A percentile compares a stretch with the other conserved stretches of the same genome.
Evolutionary conservation across 2,113 vertebrate genomes (phyloP).

Genomic region (Podarcis raffonei): DNA sequence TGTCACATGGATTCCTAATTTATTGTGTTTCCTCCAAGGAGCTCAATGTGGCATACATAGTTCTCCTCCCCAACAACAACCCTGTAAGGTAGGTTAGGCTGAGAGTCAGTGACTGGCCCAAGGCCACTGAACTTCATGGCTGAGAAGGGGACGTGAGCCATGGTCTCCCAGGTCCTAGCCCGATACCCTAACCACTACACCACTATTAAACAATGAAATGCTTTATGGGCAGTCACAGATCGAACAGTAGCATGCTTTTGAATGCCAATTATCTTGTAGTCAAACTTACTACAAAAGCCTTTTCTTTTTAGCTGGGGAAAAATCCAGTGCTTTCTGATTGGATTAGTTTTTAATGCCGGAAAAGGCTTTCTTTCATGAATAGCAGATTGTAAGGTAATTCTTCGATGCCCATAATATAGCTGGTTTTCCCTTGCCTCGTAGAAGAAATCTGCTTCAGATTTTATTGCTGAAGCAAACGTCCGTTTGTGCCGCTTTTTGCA

Average conservation of each 20-base stretch:
- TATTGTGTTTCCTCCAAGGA: too few species aligned
- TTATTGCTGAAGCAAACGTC: slow-evolving; percentile 24
- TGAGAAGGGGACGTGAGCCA: too few species aligned
- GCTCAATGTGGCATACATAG: too few species aligned
- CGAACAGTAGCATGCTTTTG: slow-evolving; percentile 66
- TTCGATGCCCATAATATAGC: not conserved
- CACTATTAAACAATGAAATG: not conserved
- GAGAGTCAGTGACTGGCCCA: too few species aligned
- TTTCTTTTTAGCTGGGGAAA: slow-evolving; percentile 58
- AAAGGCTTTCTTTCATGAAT: slow-evolving; percentile 44
- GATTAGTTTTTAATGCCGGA: slow-evolving; percentile 23
- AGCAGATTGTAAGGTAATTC: slow-evolving; percentile 43
- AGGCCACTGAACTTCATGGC: too few species aligned
- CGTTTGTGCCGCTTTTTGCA: not conserved
- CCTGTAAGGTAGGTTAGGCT: too few species aligned
- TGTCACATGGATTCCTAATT: not conserved
- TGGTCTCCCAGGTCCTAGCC: too few species aligned
- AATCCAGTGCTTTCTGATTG: slow-evolving; percentile 56
- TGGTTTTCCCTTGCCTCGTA: slow-evolving; percentile 35
- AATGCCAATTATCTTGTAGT: slow-evolving; percentile 66
- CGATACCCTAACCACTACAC: too few species aligned
- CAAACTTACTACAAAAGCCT: slow-evolving; percentile 58
- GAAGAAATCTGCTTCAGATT: slow-evolving; percentile 55
- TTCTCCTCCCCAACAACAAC: too few species aligned
- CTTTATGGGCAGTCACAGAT: slow-evolving; percentile 47